Percentiles rank a stretch among this genome's conserved stretches.
Conservation (phyloP, 1,140 invertebrate genomes). For the Diachasma alloeum region DNA sequence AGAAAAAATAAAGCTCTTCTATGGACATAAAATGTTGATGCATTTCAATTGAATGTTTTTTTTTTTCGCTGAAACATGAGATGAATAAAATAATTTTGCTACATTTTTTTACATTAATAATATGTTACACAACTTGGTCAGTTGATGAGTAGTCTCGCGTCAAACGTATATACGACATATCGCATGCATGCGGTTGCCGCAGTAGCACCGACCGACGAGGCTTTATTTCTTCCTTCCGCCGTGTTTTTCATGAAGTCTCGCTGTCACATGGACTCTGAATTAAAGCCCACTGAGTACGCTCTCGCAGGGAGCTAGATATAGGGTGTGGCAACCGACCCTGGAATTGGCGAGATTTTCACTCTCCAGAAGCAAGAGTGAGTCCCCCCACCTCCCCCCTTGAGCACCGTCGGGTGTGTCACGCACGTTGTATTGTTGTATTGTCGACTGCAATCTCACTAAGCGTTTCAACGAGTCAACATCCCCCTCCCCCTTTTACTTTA, state of each 20-base stretch:
- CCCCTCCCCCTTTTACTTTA: conserved; percentile 6
- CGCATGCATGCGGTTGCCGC: neutral
- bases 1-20: neutral
- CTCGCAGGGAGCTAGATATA: neutral
- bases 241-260: too few species aligned
- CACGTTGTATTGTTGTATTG: conserved; percentile 63
- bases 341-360: conserved; percentile 65
- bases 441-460: conserved; percentile 65
- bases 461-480: conserved; percentile 58
- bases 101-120: too few species aligned
- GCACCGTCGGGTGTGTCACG: conserved; percentile 62
- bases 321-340: conserved; percentile 54
- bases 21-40: neutral
- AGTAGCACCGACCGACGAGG: neutral
- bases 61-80: too few species aligned
- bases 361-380: conserved; percentile 25
- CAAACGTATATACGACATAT: neutral
- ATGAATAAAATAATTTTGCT: too few species aligned
- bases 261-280: too few species aligned
- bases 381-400: conserved; percentile 31
- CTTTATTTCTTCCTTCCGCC: neutral
- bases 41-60: neutral
- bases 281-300: too few species aligned
- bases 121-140: too few species aligned
- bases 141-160: neutral